Conservation (phyloP, 2,113 vertebrate species). For the Rhinogobius similis region DNA sequence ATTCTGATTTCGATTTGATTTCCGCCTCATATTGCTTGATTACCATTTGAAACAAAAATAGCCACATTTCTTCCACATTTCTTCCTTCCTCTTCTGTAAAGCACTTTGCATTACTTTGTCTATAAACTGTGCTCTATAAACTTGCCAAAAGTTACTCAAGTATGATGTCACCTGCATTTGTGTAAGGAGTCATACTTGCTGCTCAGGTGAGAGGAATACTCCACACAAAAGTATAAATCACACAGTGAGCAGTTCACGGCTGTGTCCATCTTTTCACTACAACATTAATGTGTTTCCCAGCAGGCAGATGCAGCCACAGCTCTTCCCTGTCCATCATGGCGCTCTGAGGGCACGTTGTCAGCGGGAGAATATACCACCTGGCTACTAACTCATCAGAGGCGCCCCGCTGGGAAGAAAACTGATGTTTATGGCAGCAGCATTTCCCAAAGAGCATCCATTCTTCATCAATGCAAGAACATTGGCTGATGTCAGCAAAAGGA, state of each 20-base stretch:
- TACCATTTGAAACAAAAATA: too few species aligned
- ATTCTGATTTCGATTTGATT: too few species aligned
- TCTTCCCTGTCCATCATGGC: conserved; percentile 37
- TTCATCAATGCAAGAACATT: conserved; percentile 48
- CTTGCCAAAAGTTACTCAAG: not conserved
- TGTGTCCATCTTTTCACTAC: conserved; percentile 29
- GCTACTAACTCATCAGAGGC: conserved; percentile 46
- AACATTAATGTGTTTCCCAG: conserved; percentile 35
- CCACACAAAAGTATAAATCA: conserved; percentile 7
- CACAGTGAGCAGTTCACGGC: conserved; percentile 20
- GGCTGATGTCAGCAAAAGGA: conserved; percentile 37
- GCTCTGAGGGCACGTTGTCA: conserved; percentile 34
- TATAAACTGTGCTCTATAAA: too few species aligned
- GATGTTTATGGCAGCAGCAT: conserved; percentile 59
- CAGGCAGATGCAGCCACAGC: conserved; percentile 22
- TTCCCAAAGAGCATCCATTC: conserved; percentile 56
- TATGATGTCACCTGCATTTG: conserved; percentile 7
- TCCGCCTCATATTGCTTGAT: too few species aligned
- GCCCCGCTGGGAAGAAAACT: conserved; percentile 47
- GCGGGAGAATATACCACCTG: conserved; percentile 50
- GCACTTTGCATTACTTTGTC: too few species aligned
- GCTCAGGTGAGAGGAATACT: conserved; percentile 9
- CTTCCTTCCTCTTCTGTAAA: too few species aligned
- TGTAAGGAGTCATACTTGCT: conserved; percentile 1
- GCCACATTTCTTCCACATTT: too few species aligned